Percentiles rank a stretch among this genome's conserved stretches.
These are phyloP conservation scores for Epirrhoe alternata DNA, from an alignment of 2,888 invertebrate species.

Conservation along the genomic window DNA sequence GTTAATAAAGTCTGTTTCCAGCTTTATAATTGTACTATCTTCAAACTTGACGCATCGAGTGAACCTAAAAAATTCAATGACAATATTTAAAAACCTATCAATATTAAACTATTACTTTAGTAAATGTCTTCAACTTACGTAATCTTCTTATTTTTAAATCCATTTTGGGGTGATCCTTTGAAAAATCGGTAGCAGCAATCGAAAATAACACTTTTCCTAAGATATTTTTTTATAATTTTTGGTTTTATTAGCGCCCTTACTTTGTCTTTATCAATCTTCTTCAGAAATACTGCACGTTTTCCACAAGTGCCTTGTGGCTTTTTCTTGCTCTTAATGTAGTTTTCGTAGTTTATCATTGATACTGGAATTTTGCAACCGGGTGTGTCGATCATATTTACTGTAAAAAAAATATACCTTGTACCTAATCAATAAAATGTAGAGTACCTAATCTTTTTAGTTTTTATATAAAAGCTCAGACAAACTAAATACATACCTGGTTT, in stretches of 20 bases:
- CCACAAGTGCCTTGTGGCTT: constrained; percentile 55
- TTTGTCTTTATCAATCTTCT: constrained; percentile 54
- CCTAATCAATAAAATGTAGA: not conserved
- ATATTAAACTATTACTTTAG: not conserved
- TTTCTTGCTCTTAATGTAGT: constrained; percentile 42
- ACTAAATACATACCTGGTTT: constrained; percentile 50
- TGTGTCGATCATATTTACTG: constrained; percentile 63
- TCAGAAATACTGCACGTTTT: constrained; percentile 64
- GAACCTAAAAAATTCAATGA: constrained; percentile 55
- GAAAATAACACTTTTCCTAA: constrained; percentile 53
- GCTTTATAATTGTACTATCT: constrained; percentile 53
- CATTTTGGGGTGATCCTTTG: constrained; percentile 39
- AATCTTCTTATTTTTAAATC: constrained; percentile 46
- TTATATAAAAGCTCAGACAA: not conserved
- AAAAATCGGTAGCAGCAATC: constrained; percentile 70
- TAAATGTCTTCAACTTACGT: constrained; percentile 41
- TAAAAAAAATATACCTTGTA: constrained; percentile 37
- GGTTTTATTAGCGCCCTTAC: constrained; percentile 61
- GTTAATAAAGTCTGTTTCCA: constrained; percentile 70
- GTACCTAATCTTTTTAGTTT: not conserved
- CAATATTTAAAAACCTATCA: not conserved
- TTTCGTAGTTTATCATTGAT: constrained; percentile 55
- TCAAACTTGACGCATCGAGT: constrained; percentile 60
- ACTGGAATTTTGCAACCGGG: constrained; percentile 71
- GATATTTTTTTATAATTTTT: constrained; percentile 54